Conservation (phyloP, 2,797 vertebrate genomes). For the Psittacula derbiana region DNA sequence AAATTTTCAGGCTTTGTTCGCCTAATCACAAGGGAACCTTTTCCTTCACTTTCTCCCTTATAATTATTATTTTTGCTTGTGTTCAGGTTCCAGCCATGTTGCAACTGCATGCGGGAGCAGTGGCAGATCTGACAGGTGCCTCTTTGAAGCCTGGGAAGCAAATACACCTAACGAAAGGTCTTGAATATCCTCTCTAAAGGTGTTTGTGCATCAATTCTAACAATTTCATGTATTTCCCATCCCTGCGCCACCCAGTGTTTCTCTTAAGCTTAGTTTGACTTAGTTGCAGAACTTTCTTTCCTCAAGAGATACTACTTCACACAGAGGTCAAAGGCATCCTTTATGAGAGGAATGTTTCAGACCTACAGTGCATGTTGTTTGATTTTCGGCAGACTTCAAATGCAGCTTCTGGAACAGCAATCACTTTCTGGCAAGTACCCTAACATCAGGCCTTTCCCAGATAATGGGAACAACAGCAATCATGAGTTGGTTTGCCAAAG, state of each 20-base stretch:
- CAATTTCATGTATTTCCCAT: background rate
- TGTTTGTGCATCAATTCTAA: background rate
- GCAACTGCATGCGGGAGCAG: background rate
- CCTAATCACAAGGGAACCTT: background rate
- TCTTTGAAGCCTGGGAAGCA: conserved; percentile 21
- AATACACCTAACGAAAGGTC: conserved; percentile 11
- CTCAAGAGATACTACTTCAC: background rate
- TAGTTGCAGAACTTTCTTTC: background rate
- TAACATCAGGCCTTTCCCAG: background rate
- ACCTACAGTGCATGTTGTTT: fast-evolving
- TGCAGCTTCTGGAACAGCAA: background rate
- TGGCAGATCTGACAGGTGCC: background rate
- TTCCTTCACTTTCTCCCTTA: background rate
- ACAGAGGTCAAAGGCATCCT: conserved; percentile 6
- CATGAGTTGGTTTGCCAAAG: background rate
- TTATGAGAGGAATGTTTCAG: background rate
- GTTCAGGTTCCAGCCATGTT: background rate
- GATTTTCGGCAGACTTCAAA: background rate
- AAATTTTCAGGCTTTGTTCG: conserved; percentile 22
- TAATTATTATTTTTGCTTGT: conserved; percentile 16
- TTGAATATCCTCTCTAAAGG: background rate
- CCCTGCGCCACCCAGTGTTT: background rate
- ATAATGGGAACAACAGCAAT: background rate
- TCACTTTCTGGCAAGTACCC: background rate
- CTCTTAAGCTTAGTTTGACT: background rate